Evolutionary conservation across 1,140 invertebrate genomes (phyloP), one percentile per base, ranked within the genome.

Genomic region (Ceratosolen solmsi): DNA sequence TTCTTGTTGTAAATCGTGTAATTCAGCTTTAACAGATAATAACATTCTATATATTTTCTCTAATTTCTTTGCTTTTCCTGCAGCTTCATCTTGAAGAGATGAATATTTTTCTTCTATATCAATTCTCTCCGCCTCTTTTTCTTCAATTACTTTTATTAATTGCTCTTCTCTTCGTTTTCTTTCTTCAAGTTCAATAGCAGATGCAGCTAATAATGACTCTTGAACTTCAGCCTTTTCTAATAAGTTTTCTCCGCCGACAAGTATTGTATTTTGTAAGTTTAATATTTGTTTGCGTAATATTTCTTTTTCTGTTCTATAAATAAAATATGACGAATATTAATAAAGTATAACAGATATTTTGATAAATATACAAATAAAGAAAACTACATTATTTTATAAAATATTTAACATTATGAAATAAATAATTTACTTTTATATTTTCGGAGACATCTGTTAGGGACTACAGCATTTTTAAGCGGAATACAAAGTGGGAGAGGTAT

Each of bases 221-320:
- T 99, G 98, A 13, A 96, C 94, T 90, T 99, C 97, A 0, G 98
- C 98, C 89, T 99, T 99, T 89, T 99, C 98, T 79, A 99, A 93
- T 13, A 99, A 93, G 93, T 99, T 99, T 92, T 99, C 99, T 11
- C 99, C 99, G 1, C 99, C 99, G 13, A 99, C 96, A 30, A 99
- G 94, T 74, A 99, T 98, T 89, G 99, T 98, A 79, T 97, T 97
- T 90, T 99, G 97, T 70, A 99, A 94, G 30, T 95, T 95, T 83
- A 96, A 94, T 77, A 99, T 93, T 89, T 99, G 98, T 82, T 97
- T 94, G 82, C 96, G 94, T 9, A 99, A 89, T 85, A 93, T 94
- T 87, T 93, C 95, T 91, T 94, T 96, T 90, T 94, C 96, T 90
- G 90, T 95, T 92, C 92, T 76, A n/a, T 0, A 73, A 56, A n/a